Evolutionary conservation across 2,888 invertebrate genomes (phyloP).

Genomic region (Tenthredo amoena): DNA sequence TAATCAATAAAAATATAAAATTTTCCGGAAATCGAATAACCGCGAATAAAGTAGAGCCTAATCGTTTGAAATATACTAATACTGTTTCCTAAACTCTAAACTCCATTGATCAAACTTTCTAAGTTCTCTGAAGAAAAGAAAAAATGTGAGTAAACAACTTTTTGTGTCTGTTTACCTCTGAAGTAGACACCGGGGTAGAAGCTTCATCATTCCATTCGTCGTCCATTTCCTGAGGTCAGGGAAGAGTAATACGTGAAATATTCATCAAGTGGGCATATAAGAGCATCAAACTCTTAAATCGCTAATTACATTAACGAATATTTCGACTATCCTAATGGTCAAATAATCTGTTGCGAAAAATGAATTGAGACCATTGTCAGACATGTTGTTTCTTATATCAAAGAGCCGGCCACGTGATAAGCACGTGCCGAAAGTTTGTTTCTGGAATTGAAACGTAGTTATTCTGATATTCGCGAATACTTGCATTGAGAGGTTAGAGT

Average conservation of each 20-base stretch:
- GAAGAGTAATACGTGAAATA: background rate
- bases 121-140: background rate
- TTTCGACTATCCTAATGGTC: background rate
- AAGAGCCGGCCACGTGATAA: background rate
- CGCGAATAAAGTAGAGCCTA: background rate
- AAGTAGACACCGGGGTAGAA: background rate
- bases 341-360: background rate
- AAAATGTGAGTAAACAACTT: background rate
- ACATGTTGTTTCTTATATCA: background rate
- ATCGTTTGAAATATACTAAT: background rate
- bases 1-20: background rate
- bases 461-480: background rate
- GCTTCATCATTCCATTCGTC: constrained; percentile 47
- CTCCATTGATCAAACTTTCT: background rate
- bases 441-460: background rate
- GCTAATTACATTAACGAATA: background rate
- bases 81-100: background rate
- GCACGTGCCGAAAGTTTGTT: background rate
- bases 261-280: background rate
- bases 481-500: background rate
- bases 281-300: too few relatives aligned
- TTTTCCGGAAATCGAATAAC: background rate
- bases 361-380: background rate
- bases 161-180: constrained; percentile 41
- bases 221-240: constrained; percentile 24